Evolutionary conservation across 2,113 vertebrate species (phyloP).

Genomic region (Lycaon pictus): DNA sequence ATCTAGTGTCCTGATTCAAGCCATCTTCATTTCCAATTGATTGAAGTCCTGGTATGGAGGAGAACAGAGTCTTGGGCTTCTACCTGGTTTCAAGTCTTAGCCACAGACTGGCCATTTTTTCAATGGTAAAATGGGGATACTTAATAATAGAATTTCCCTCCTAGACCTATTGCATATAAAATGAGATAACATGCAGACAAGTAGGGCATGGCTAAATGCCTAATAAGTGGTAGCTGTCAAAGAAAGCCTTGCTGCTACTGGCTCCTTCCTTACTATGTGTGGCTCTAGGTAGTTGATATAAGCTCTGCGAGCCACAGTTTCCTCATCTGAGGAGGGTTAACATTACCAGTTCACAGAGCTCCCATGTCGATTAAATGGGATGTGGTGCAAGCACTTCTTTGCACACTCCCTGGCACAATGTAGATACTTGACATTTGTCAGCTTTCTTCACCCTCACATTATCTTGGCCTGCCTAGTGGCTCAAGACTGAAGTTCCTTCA

Average conservation of each 20-base stretch:
- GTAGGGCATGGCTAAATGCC: neutral
- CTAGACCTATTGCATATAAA: neutral
- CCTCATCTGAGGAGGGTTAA: neutral
- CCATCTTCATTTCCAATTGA: neutral
- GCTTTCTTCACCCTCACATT: neutral
- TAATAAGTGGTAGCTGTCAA: neutral
- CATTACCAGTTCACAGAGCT: neutral
- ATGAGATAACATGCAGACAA: neutral
- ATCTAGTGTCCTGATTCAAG: neutral
- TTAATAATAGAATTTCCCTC: neutral
- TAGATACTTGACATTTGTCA: neutral
- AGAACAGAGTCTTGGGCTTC: neutral
- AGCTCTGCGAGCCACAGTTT: neutral
- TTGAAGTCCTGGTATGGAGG: neutral
- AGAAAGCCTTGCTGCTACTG: neutral
- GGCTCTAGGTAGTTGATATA: neutral
- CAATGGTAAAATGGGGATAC: neutral
- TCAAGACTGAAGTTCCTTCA: neutral
- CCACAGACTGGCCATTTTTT: neutral
- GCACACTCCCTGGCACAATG: neutral
- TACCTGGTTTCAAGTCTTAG: slow-evolving; percentile 27
- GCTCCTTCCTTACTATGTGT: neutral
- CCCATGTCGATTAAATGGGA: neutral
- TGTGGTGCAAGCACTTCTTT: neutral
- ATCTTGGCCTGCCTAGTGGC: neutral